Evolutionary conservation across 1,140 invertebrate species (phyloP), one percentile per base, ranked within the genome.

Genomic region (Aphis craccivora): DNA sequence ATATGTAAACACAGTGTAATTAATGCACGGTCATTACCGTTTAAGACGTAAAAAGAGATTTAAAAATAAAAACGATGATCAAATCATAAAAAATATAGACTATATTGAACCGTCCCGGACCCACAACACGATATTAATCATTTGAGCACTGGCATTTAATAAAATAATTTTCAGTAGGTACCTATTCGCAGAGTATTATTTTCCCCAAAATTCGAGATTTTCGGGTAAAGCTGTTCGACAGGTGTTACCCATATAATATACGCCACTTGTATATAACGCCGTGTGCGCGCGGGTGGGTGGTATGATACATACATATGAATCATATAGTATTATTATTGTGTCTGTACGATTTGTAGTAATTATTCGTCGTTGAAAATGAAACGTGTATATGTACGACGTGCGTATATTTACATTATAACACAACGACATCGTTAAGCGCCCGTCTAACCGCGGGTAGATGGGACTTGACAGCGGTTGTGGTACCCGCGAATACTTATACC

Each of bases 371-470:
- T 18, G 60, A 76, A 76, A n/a, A 76, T 14, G 60, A 76, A 76
- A 14, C 4, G 14, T 18, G 60, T n/a, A 18, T 51, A 76, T 3
- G 30, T 76, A 76, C 60, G 60, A 76, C 14, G 60, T 76, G 60
- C 14, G 60, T 76, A 76, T 76, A 67, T 45, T 67, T n/a, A n/a
- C 60, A 76, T 76, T 76, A 76, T 76, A n/a, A n/a, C 60, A 76
- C n/a, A n/a, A 76, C 60, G 30, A 76, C 60, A n/a, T 76, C 60
- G 60, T 76, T 76, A 76, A 76, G 60, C 60, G 60, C n/a, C n/a
- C 30, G 60, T 76, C n/a, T 76, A 76, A 76, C 60, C 60, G 60
- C 60, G 30, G 30, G 11, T 11, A n/a, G 60, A 76, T 76, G 30
- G 30, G 60, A 76, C 60, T 76, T 76, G 60, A 76, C 60, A 76